Base-by-base conservation (phyloP, 2,797 vertebrate genomes). In the Paguma larvata region DNA sequence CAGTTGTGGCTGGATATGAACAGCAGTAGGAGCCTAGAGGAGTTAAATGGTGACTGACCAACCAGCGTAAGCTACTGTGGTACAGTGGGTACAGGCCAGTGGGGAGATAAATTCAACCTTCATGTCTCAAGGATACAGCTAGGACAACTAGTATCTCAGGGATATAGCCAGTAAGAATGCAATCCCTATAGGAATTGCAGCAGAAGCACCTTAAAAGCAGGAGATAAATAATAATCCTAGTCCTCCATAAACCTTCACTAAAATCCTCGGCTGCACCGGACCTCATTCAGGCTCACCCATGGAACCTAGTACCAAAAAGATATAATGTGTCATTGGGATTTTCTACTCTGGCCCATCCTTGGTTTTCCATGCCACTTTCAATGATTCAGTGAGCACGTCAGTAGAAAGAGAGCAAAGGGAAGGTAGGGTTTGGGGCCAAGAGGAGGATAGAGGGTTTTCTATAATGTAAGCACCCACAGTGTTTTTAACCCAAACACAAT, bases 31-130 rank as follows among this genome's bases (percentile, higher is more conserved):
- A 63, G 18, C 30, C n/a, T 32, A 30, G 83, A 34, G 32, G 30
- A 23, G n/a, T 19, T 15, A 27, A 44, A 4, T 7, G 5, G n/a
- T 27, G 41, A 18, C 18, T 84, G 75, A 91, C 30, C 32, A 15
- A 59, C 11, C 68, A 59, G 27, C 0, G 2, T 10, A 34, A 30
- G 23, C 10, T 11, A 38, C 21, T 18, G 53, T 11, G 59, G 9
- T 13, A n/a, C 0, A 80, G 27, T 0, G 0, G 25, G 6, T 10
- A 9, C 63, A 46, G 59, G 65, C 32, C 30, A 68, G 21, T 3
- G 12, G 16, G 48, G 44, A 73, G 75, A 72, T 70, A 46, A 51
- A 78, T 48, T 30, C 21, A 59, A 15, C 0, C 13, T 23, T 4
- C 32, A 63, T 13, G 7, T 48, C 48, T 90, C 68, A 44, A 25